Percentiles rank a stretch among this genome's conserved stretches.
Evolutionary conservation across 2,888 invertebrate genomes (phyloP).

Genomic region (Molanna angustata): DNA sequence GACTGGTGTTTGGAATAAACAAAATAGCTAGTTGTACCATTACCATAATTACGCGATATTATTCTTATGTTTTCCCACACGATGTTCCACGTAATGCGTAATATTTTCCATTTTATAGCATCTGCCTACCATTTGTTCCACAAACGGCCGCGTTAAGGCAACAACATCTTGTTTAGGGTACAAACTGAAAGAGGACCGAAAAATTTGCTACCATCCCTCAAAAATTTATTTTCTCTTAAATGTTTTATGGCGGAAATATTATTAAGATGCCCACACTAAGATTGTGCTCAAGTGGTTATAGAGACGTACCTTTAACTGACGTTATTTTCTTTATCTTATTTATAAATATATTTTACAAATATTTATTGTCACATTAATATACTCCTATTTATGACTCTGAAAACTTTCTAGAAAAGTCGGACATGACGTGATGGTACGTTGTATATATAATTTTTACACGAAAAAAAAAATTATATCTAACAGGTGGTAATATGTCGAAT

Average conservation of each 20-base stretch:
- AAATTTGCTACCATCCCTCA: conserved; percentile 14
- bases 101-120: conserved; percentile 30
- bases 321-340: too few relatives aligned
- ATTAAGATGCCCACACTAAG: background rate
- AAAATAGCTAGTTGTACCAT: conserved; percentile 21
- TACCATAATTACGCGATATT: conserved; percentile 32
- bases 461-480: too few relatives aligned
- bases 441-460: too few relatives aligned
- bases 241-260: too few relatives aligned
- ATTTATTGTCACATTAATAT: too few relatives aligned
- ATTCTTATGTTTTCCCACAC: conserved; percentile 27
- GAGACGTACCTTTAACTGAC: too few relatives aligned
- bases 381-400: too few relatives aligned
- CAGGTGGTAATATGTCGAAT: too few relatives aligned
- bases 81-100: conserved; percentile 27
- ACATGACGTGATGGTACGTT: too few relatives aligned
- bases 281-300: too few relatives aligned
- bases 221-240: conserved; percentile 6
- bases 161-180: conserved; percentile 15
- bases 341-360: too few relatives aligned
- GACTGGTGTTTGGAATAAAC: conserved; percentile 6
- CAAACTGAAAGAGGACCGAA: conserved; percentile 12
- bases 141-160: conserved; percentile 17
- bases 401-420: too few relatives aligned
- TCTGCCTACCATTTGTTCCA: conserved; percentile 25